phyloP scores from a whole-genome alignment of 2,888 invertebrate species.

The Thereva nobilitata region DNA sequence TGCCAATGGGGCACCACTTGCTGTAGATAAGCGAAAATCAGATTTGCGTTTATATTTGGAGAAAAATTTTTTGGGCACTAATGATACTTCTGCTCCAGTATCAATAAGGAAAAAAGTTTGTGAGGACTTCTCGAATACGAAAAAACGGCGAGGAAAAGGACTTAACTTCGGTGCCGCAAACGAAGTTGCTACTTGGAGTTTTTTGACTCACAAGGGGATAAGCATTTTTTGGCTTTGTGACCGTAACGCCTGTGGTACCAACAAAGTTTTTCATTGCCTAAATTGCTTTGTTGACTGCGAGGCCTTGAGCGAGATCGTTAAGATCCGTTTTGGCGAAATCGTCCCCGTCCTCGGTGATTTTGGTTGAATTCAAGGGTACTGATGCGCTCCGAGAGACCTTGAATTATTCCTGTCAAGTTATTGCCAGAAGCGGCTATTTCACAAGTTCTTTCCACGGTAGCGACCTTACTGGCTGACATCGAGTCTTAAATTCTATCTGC shows the following conservation, averaged over 20 bases:
- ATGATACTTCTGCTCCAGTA: background rate
- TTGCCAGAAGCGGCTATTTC: no score
- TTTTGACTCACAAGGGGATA: background rate
- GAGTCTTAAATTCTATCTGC: slow-evolving; percentile 23
- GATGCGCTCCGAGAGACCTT: no score
- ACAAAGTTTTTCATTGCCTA: background rate
- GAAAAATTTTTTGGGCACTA: background rate
- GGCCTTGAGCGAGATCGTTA: no score
- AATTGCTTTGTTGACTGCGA: no score
- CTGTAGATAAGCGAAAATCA: background rate
- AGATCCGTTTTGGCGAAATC: no score
- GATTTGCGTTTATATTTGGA: background rate
- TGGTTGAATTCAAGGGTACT: no score
- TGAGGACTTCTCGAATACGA: background rate
- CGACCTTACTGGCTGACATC: background rate
- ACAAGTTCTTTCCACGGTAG: background rate
- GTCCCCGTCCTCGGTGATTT: no score
- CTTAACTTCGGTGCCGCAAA: background rate
- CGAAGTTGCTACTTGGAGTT: background rate
- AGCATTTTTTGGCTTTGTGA: background rate
- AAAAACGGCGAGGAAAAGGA: no score
- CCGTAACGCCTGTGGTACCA: background rate
- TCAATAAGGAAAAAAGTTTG: background rate
- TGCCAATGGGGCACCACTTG: background rate
- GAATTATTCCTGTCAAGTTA: no score